Evolutionary conservation across 2,797 vertebrate genomes (phyloP), one percentile per base, ranked within the genome.

Genomic region (Phrynocephalus guinanensis): DNA sequence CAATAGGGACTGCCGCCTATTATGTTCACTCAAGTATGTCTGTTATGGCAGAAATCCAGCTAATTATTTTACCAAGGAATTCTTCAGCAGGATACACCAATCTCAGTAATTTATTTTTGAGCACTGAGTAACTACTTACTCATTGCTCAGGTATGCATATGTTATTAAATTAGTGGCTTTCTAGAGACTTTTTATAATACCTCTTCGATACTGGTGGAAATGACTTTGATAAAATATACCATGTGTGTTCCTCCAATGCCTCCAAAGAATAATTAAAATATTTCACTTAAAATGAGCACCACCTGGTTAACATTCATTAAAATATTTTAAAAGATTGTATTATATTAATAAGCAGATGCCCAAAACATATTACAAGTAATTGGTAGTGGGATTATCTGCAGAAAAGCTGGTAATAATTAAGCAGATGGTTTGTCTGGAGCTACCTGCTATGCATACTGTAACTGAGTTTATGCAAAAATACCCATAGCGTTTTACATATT

Each of bases 221-320:
- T 8, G 84, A 6, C 6, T 90, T 87, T 93, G 67, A 60, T 70
- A 92, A 90, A 7, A 30, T 87, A 48, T 73, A 82, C 82, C 44
- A 92, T 71, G 13, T 75, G n/a, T 91, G 82, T 90, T 10, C 0
- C 2, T 88, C 75, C 80, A 33, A 0, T 70, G 8, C 48, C 79
- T 22, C 52, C 85, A 89, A 92, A 91, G 52, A 90, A 89, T 26
- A 44, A 84, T 78, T 93, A 89, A 92, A 92, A 88, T 90, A 84
- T 81, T 85, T 88, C 44, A 66, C 11, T 82, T 92, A 83, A 88
- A 92, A 13, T 44, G 11, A 79, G 87, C 67, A 0, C 78, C 2
- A 82, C 38, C 85, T 63, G 56, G 90, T 3, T n/a, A 28, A 38
- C 44, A n/a, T 85, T 75, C 86, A 90, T 92, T 91, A 91, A 82